phyloP scores from a whole-genome alignment of 92 coral and sea anemone genomes.

The Blastomussa wellsi region DNA sequence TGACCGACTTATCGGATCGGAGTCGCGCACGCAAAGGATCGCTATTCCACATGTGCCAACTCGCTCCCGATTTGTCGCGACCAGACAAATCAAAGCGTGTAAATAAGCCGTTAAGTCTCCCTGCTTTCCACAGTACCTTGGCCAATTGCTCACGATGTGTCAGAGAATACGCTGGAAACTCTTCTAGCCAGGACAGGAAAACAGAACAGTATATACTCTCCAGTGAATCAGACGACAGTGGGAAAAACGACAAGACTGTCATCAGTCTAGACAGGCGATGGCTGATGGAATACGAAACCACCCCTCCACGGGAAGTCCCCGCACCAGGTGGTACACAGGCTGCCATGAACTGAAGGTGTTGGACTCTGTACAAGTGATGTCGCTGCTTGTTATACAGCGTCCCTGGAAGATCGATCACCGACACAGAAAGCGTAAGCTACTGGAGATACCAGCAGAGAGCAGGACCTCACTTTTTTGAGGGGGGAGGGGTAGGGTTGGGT shows the following conservation, averaged over 20 bases:
- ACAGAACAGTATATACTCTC: slow-evolving; percentile 76
- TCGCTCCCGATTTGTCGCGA: too few species aligned
- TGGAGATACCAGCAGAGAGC: too few species aligned
- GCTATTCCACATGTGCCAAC: too few species aligned
- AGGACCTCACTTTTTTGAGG: too few species aligned
- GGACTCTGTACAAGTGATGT: slow-evolving; percentile 70
- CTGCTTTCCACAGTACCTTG: slow-evolving; percentile 60
- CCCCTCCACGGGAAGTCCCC: slow-evolving; percentile 83
- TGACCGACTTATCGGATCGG: too few species aligned
- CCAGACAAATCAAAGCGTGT: too few species aligned
- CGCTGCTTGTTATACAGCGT: slow-evolving; percentile 84
- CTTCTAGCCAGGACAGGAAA: slow-evolving; percentile 88
- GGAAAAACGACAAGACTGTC: slow-evolving; percentile 89
- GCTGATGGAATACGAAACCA: slow-evolving; percentile 79
- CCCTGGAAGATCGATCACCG: slow-evolving; percentile 50
- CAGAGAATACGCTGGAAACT: slow-evolving; percentile 94
- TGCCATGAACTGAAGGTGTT: slow-evolving; percentile 79
- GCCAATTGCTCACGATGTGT: slow-evolving; percentile 85
- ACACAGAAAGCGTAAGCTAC: not conserved
- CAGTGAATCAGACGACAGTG: slow-evolving; percentile 75
- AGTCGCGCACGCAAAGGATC: too few species aligned
- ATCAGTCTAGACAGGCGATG: slow-evolving; percentile 89
- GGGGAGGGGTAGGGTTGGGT: too few species aligned
- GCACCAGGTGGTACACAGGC: slow-evolving; percentile 92
- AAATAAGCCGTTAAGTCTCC: not conserved